These are phyloP conservation scores for Caenorhabditis brenneri DNA, from an alignment of 1,140 invertebrate species.

Conservation along the genomic window DNA sequence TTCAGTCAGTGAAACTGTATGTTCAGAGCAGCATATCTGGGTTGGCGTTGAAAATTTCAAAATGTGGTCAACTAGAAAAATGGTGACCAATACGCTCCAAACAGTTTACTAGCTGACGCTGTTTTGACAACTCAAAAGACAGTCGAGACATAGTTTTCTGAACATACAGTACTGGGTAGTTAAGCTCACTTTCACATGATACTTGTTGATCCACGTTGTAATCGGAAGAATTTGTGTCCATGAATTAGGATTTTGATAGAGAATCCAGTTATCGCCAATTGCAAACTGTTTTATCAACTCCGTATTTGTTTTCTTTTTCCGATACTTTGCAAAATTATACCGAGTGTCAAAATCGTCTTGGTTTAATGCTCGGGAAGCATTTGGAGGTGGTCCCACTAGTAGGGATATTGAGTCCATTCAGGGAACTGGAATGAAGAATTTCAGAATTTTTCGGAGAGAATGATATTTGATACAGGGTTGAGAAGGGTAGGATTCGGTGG, in stretches of 20 bases:
- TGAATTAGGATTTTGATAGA: neutral
- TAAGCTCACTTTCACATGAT: constrained; percentile 31
- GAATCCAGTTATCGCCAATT: constrained; percentile 16
- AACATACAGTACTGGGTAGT: no score
- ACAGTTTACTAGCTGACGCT: no score
- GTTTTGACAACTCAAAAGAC: no score
- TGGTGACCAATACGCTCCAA: neutral
- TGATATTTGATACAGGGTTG: neutral
- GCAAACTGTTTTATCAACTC: neutral
- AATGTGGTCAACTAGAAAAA: no score
- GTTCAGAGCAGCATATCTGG: no score
- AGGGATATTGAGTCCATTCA: constrained; percentile 17
- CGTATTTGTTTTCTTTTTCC: constrained; percentile 23
- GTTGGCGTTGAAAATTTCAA: no score
- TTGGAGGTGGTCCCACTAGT: neutral
- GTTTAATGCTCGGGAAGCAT: neutral
- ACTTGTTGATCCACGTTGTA: constrained; percentile 8
- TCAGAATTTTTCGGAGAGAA: neutral
- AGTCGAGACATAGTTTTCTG: no score
- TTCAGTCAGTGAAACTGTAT: no score
- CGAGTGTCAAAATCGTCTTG: constrained; percentile 24
- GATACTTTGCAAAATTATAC: constrained; percentile 32
- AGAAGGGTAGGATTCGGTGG: neutral
- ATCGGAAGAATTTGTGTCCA: constrained; percentile 26
- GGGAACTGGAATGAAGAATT: neutral